These are phyloP conservation scores for Microctonus hyperodae DNA, from an alignment of 2,888 invertebrate species.

Conservation along the genomic window DNA sequence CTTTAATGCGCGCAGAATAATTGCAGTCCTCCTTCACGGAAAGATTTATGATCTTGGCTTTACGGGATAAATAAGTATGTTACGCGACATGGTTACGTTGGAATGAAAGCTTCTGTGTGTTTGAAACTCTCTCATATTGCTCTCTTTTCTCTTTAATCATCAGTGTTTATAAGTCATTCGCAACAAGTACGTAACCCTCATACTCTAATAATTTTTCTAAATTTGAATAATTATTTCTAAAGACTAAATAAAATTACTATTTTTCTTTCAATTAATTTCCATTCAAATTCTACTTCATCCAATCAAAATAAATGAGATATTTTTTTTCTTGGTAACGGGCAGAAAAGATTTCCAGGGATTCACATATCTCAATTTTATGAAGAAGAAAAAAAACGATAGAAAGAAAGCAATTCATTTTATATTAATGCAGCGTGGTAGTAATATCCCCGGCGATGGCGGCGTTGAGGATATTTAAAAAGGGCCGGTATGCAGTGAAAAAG, in stretches of 20 bases:
- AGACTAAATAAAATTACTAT: too few species aligned
- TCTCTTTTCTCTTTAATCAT: slow-evolving; percentile 8
- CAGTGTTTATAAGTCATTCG: not conserved
- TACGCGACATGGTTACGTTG: slow-evolving; percentile 41
- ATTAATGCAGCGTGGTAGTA: slow-evolving; percentile 43
- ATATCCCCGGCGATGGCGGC: slow-evolving; percentile 53
- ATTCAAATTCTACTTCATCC: too few species aligned
- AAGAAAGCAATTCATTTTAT: slow-evolving; percentile 22
- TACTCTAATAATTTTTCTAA: too few species aligned
- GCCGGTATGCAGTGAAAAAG: slow-evolving; percentile 38
- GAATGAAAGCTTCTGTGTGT: slow-evolving; percentile 35
- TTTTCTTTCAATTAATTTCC: not conserved
- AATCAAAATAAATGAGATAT: not conserved
- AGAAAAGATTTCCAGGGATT: not conserved
- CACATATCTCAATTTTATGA: slow-evolving; percentile 3
- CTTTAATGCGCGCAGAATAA: slow-evolving; percentile 58
- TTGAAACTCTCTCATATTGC: slow-evolving; percentile 12
- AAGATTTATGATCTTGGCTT: slow-evolving; percentile 55
- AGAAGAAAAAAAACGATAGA: not conserved
- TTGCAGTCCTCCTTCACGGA: slow-evolving; percentile 53
- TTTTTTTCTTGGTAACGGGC: too few species aligned
- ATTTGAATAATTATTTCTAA: too few species aligned
- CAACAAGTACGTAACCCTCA: too few species aligned
- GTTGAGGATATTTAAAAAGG: slow-evolving; percentile 51
- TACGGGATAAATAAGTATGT: slow-evolving; percentile 51